Evolutionary conservation across 92 coral and sea anemone species (phyloP), one percentile per base, ranked within the genome.

Genomic region (Hydrozoanthus gracilis): DNA sequence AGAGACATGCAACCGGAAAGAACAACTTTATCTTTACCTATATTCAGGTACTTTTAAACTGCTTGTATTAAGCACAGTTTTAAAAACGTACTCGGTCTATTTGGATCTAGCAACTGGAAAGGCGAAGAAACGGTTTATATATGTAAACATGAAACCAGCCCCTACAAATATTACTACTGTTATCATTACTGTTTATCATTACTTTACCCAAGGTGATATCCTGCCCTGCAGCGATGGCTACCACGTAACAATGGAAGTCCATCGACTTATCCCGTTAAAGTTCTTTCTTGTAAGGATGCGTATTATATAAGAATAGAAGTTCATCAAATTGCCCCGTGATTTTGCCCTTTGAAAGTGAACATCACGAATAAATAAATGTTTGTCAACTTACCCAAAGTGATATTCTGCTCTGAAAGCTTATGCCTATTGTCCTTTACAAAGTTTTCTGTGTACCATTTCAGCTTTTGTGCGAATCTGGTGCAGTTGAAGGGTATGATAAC

Each of bases 401-500:
- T 92, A 16, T 91, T 90, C 46, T 88, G 86, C 47, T 48, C 44
- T 3, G 62, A 78, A 17, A 96, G 86, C 16, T 46, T 51, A 3
- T 65, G 47, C 27, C 78, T 90, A 79, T 92, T 71, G 44, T 44
- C 66, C 10, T 67, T 82, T 46, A 86, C 76, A 79, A 94, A 58
- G 4, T 83, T 84, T 35, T 87, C 70, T n/a, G 92, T 93, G 67
- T 90, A 89, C 44, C 55, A 68, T 16, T 71, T 55, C 11, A 94
- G 79, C 65, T 56, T 70, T 52, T 83, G 83, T 3, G 95, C 93
- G 48, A 84, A 94, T 5, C 90, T 89, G 61, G 91, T 66, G 89
- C 89, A 71, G 88, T 92, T 88, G 82, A 94, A 92, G 2, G 98
- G 95, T 52, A 94, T 49, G 56, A 94, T 27, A 70, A 84, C 74